Conservation (phyloP, 2,888 invertebrate species). For the Trachelus tabidus region DNA sequence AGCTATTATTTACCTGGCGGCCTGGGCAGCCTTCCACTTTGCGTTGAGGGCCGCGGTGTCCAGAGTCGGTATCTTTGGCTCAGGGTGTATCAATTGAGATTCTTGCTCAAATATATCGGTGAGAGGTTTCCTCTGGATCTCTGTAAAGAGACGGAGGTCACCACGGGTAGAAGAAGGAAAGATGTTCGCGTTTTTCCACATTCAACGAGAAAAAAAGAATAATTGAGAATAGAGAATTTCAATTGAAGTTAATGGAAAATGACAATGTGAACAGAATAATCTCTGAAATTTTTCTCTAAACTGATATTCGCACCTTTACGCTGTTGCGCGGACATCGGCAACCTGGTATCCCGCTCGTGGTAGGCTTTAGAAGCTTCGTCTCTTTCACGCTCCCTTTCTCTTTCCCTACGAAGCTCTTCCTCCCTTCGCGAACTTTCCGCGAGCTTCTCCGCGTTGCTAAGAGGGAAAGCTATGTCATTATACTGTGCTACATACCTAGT, state of each 20-base stretch:
- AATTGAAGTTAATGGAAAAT: not conserved
- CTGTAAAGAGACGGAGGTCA: constrained; percentile 34
- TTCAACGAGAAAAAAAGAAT: not conserved
- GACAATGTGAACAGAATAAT: no score
- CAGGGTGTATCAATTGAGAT: constrained; percentile 56
- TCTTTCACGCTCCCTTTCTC: constrained; percentile 55
- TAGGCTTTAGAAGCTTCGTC: constrained; percentile 60
- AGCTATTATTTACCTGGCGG: constrained; percentile 45
- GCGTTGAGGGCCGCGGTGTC: constrained; percentile 59
- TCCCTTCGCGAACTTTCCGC: constrained; percentile 59
- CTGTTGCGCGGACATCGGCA: constrained; percentile 53
- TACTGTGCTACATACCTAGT: constrained; percentile 62
- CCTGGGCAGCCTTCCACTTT: constrained; percentile 62
- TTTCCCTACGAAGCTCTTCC: constrained; percentile 52
- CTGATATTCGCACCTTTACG: constrained; percentile 52
- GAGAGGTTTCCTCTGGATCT: constrained; percentile 58
- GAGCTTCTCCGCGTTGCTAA: constrained; percentile 63
- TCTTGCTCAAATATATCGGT: constrained; percentile 63
- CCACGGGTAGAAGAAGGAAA: not conserved
- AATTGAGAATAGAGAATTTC: constrained; percentile 11
- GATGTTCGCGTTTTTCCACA: no score
- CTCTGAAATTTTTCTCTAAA: no score
- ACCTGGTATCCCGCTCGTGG: constrained; percentile 59
- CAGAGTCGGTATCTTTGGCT: constrained; percentile 56
- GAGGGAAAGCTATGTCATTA: constrained; percentile 64